Percentiles rank a stretch among this genome's conserved stretches.
phyloP scores from a whole-genome alignment of 2,888 invertebrate genomes.

The Tenthredo livida region DNA sequence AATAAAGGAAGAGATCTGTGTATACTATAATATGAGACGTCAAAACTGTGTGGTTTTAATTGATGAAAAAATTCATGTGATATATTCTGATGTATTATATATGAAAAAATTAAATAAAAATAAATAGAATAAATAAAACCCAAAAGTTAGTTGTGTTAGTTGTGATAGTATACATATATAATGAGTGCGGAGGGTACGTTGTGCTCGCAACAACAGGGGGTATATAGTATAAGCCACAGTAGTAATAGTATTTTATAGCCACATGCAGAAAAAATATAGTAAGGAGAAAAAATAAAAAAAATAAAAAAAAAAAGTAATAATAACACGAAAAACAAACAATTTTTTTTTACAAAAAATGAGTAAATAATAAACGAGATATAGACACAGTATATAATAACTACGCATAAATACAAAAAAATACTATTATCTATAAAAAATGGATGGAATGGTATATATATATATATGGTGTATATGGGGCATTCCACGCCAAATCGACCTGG shows the following conservation, averaged over 20 bases:
- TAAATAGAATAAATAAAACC: not conserved
- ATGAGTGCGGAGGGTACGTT: constrained; percentile 18
- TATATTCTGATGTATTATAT: not conserved
- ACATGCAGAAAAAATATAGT: not conserved
- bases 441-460: constrained; percentile 44
- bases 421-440: constrained; percentile 43
- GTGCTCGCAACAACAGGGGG: not conserved
- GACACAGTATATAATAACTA: constrained; percentile 18
- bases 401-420: constrained; percentile 27
- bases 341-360: not conserved
- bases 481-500: too few relatives aligned
- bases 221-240: not conserved
- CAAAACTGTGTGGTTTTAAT: not conserved
- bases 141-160: constrained; percentile 2
- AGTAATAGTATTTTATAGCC: not conserved
- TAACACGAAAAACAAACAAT: constrained; percentile 23
- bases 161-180: not conserved
- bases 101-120: not conserved
- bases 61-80: not conserved
- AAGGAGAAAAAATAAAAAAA: not conserved
- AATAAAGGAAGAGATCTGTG: not conserved
- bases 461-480: not conserved
- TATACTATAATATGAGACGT: too few relatives aligned
- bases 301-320: not conserved
- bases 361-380: not conserved